Conservation (phyloP, 1,140 invertebrate genomes). For the Manduca sexta region DNA sequence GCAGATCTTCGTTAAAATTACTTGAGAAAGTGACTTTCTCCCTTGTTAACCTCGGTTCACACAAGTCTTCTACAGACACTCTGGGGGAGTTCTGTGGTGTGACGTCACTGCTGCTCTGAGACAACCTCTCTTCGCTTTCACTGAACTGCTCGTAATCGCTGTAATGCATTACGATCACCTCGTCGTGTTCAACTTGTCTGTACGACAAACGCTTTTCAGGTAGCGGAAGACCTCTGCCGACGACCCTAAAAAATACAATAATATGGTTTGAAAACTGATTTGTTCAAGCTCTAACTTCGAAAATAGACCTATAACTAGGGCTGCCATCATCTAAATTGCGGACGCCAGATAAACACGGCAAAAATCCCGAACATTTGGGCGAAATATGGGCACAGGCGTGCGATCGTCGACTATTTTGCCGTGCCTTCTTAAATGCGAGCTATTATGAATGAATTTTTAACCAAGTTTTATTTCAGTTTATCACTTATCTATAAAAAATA, state of each 20-base stretch:
- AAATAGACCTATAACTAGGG: no score
- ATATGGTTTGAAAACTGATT: no score
- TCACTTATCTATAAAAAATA: no score
- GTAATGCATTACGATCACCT: constrained; percentile 66
- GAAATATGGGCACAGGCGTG: no score
- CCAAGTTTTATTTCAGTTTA: no score
- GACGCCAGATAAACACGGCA: no score
- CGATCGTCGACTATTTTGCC: no score
- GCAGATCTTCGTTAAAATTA: constrained; percentile 33
- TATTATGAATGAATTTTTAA: no score
- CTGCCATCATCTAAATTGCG: no score
- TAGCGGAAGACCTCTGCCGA: constrained; percentile 52
- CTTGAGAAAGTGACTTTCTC: constrained; percentile 40
- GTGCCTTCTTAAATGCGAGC: no score
- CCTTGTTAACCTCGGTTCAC: constrained; percentile 36
- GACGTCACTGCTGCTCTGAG: constrained; percentile 56
- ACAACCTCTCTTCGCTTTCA: constrained; percentile 56
- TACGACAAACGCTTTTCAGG: constrained; percentile 44
- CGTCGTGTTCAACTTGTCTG: constrained; percentile 56
- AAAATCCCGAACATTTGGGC: no score
- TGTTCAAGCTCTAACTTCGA: no score
- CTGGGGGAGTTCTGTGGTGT: constrained; percentile 61
- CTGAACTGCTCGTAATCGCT: constrained; percentile 62
- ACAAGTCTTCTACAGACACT: constrained; percentile 29
- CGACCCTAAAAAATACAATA: constrained; percentile 47